Base-by-base conservation (phyloP, 2,888 invertebrate species). In the Pandemis cinnamomeana region DNA sequence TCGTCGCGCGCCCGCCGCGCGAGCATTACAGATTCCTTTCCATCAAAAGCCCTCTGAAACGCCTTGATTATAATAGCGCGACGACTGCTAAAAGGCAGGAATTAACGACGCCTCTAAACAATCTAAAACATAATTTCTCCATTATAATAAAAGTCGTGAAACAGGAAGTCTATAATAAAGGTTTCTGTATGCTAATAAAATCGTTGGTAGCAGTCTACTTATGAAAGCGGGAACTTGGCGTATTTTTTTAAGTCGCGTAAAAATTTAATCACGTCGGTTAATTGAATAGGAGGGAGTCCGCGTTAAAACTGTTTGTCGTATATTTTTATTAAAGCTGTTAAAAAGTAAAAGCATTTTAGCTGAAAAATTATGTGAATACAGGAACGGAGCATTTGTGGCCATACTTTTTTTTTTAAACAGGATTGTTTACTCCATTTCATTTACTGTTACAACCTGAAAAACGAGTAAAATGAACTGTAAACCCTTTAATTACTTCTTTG, bases 191-290 rank as follows among this genome's bases (percentile, higher is more conserved):
- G 83, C 78, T 82, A 82, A 83, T 84, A 83, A 84, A 84, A 85
- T 82, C 80, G 77, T 79, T 75, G 81, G 81, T 78, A 80, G 77
- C 81, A 81, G 76, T 70, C 74, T 69, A 48, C 70, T 75, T 75
- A 75, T 71, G 75, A 71, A 67, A 77, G 78, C 79, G 77, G 80
- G 79, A 78, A 80, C 78, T 79, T 81, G 75, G 79, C 80, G 80
- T 85, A 84, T 85, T 83, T 87, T 87, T 88, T 87, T 82, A 87
- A 88, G 86, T 85, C 83, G 80, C 86, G 83, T 89, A 86, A 89
- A 88, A 87, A 83, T 87, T 86, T 88, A 83, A 89, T 86, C 85
- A 83, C 82, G 77, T 77, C 79, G 77, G 80, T 81, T 88, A 87
- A 88, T 89, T 87, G 87, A 88, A 87, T 83, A 79, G 78, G 76